phyloP scores from a whole-genome alignment of 2,797 vertebrate species.

The Craterocephalus amniculus region DNA sequence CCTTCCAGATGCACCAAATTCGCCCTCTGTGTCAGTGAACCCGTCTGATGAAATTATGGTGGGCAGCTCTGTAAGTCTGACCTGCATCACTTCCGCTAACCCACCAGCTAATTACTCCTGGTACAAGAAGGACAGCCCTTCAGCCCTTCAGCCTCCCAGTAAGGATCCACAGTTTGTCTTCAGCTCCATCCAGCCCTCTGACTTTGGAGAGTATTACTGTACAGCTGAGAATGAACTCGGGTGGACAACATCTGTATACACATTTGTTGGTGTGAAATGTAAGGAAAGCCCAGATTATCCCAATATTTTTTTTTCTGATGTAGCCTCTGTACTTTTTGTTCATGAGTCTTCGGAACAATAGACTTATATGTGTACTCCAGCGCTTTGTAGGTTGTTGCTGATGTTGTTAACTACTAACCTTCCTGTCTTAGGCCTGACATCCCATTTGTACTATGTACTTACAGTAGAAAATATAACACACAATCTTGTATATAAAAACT shows the following conservation, averaged over 20 bases:
- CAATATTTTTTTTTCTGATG: no score
- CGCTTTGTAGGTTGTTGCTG: no score
- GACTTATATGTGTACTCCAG: no score
- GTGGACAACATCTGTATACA: not conserved
- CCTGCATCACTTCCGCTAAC: not conserved
- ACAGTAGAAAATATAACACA: no score
- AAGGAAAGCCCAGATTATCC: not conserved
- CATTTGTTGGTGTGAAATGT: conserved; percentile 21
- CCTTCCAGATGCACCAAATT: not conserved
- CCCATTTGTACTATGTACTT: no score
- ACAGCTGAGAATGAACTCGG: conserved; percentile 9
- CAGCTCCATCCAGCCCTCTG: conserved; percentile 19
- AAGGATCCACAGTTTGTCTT: conserved; percentile 1
- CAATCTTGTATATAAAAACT: not conserved
- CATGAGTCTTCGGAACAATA: no score
- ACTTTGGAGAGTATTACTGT: conserved; percentile 40
- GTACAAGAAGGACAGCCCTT: not conserved
- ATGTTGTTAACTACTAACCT: no score
- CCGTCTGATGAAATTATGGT: not conserved
- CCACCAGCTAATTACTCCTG: not conserved
- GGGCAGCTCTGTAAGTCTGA: not conserved
- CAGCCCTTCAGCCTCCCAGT: not conserved
- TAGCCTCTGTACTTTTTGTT: no score
- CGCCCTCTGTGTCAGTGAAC: not conserved
- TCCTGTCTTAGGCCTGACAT: no score